phyloP scores from a whole-genome alignment of 2,888 invertebrate genomes.

The Empis stercorea region DNA sequence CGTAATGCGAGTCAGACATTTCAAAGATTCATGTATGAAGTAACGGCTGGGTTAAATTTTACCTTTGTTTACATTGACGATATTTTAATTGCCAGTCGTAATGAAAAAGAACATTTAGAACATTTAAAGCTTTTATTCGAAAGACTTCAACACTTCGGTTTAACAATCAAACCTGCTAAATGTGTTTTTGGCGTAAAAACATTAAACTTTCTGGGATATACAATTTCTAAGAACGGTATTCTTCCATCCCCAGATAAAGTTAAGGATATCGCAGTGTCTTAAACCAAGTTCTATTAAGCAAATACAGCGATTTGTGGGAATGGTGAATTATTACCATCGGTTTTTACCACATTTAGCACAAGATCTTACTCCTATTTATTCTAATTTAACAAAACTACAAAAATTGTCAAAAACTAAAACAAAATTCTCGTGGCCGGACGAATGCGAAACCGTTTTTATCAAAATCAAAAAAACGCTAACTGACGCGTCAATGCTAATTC shows the following conservation, averaged over 20 bases:
- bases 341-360: conserved; percentile 3
- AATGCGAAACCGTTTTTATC: neutral
- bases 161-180: neutral
- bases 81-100: neutral
- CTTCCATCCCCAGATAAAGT: neutral
- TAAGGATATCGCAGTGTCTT: neutral
- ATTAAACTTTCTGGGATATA: conserved; percentile 3
- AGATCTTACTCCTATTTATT: conserved; percentile 1
- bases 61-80: neutral
- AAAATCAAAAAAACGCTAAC: neutral
- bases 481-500: neutral
- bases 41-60: neutral
- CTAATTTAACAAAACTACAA: neutral
- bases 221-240: neutral
- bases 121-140: conserved; percentile 1
- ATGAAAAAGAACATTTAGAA: neutral
- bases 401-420: neutral
- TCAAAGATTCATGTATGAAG: conserved; percentile 2
- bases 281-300: conserved; percentile 1
- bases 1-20: neutral
- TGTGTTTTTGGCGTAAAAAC: conserved; percentile 1
- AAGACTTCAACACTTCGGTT: neutral
- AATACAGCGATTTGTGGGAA: conserved; percentile 4
- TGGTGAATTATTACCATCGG: conserved; percentile 5
- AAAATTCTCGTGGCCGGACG: neutral